Evolutionary conservation across 2,113 vertebrate genomes (phyloP).

Genomic region (Sylvietta virens): DNA sequence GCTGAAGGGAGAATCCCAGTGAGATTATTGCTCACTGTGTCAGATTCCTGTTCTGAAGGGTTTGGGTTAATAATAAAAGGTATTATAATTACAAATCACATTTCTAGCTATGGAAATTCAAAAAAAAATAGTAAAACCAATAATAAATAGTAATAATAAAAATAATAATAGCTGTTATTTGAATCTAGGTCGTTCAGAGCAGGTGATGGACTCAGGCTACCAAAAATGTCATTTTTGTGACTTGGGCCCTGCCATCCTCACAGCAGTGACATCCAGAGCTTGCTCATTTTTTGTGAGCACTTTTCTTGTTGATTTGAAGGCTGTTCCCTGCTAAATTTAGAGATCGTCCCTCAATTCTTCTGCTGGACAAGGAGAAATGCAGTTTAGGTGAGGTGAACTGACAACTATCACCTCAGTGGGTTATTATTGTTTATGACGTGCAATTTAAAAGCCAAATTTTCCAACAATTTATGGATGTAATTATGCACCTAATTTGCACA

Average conservation of each 20-base stretch:
- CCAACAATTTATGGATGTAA: slow-evolving; percentile 22
- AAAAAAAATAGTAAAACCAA: neutral
- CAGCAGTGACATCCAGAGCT: neutral
- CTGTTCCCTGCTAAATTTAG: neutral
- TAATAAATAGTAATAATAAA: neutral
- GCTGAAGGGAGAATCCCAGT: neutral
- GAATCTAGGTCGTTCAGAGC: neutral
- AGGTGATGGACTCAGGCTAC: neutral
- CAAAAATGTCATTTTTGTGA: neutral
- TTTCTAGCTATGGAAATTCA: neutral
- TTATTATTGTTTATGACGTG: slow-evolving; percentile 39
- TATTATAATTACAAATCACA: neutral
- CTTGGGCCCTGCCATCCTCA: neutral
- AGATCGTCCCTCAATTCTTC: neutral
- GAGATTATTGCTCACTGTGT: neutral
- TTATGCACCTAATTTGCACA: slow-evolving; percentile 49
- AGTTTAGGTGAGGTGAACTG: slow-evolving; percentile 6
- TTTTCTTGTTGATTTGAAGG: neutral
- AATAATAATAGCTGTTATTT: neutral
- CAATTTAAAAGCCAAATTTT: slow-evolving; percentile 56
- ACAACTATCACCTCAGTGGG: neutral
- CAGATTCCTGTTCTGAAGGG: neutral
- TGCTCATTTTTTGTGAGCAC: neutral
- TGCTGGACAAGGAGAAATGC: neutral
- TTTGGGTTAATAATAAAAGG: neutral